These are phyloP conservation scores for Aeoliscus strigatus DNA, from an alignment of 2,797 vertebrate species.

Conservation along the genomic window DNA sequence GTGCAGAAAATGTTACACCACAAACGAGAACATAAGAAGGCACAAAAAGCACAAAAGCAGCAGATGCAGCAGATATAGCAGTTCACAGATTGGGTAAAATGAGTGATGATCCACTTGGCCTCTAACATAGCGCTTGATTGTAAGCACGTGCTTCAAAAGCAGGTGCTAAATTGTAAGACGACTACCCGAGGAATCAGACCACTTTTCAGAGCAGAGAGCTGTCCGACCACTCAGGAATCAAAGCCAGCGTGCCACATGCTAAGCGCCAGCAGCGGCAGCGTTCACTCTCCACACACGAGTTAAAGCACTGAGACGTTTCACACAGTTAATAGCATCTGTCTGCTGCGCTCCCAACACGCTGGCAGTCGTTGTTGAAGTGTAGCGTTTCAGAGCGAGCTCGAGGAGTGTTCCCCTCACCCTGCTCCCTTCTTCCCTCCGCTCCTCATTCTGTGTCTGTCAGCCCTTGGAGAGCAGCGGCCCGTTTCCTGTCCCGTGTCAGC, in stretches of 20 bases:
- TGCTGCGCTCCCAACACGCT: constrained; percentile 27
- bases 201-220: constrained; percentile 61
- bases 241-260: constrained; percentile 56
- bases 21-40: too few species aligned
- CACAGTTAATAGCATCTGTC: constrained; percentile 54
- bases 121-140: constrained; percentile 26
- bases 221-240: constrained; percentile 54
- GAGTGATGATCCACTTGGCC: too few species aligned
- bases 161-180: constrained; percentile 59
- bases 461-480: constrained; percentile 52
- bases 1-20: too few species aligned
- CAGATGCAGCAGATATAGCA: too few species aligned
- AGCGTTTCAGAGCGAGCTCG: constrained; percentile 47
- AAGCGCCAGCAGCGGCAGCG: constrained; percentile 32
- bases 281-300: constrained; percentile 19
- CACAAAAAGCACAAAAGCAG: too few species aligned
- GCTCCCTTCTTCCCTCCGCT: constrained; percentile 24
- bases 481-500: constrained; percentile 50
- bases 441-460: constrained; percentile 48
- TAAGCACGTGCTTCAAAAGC: constrained; percentile 49
- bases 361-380: constrained; percentile 38
- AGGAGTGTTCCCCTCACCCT: constrained; percentile 34
- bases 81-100: too few species aligned
- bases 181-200: constrained; percentile 64
- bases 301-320: constrained; percentile 49